phyloP scores from a whole-genome alignment of 2,888 invertebrate genomes.

The Brachypalpus laphriformis region DNA sequence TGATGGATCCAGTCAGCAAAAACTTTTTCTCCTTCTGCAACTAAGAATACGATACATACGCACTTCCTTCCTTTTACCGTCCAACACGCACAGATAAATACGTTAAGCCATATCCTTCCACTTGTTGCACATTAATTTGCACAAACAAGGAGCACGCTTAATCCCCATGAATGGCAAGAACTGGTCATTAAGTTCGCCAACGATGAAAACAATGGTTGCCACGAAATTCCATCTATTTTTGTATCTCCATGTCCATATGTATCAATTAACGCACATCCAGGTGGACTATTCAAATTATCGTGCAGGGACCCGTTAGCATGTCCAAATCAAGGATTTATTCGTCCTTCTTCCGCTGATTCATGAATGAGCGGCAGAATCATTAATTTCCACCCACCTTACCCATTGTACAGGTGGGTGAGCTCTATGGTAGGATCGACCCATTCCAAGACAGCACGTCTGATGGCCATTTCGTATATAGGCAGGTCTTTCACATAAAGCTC shows the following conservation, averaged over 20 bases:
- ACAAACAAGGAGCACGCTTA: background rate
- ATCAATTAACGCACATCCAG: background rate
- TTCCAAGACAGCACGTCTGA: background rate
- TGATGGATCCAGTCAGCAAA: no score
- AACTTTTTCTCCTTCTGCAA: no score
- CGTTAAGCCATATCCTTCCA: slow-evolving; percentile 10
- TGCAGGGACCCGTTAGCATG: background rate
- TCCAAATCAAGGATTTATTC: slow-evolving; percentile 19
- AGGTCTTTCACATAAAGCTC: slow-evolving; percentile 31
- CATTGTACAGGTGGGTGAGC: background rate
- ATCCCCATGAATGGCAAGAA: slow-evolving; percentile 12
- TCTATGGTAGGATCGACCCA: background rate
- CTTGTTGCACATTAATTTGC: slow-evolving; percentile 40
- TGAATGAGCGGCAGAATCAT: slow-evolving; percentile 36
- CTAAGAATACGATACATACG: no score
- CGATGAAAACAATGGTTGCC: background rate
- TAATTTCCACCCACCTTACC: slow-evolving; percentile 18
- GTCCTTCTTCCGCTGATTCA: slow-evolving; percentile 16
- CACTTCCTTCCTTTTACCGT: no score
- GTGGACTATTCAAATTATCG: background rate
- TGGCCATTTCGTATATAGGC: background rate
- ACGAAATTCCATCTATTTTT: background rate
- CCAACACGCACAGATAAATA: no score
- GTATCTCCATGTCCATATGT: background rate
- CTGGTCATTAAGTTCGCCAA: background rate